Conservation (phyloP, 2,888 invertebrate species). For the Oxytorus armatus region DNA sequence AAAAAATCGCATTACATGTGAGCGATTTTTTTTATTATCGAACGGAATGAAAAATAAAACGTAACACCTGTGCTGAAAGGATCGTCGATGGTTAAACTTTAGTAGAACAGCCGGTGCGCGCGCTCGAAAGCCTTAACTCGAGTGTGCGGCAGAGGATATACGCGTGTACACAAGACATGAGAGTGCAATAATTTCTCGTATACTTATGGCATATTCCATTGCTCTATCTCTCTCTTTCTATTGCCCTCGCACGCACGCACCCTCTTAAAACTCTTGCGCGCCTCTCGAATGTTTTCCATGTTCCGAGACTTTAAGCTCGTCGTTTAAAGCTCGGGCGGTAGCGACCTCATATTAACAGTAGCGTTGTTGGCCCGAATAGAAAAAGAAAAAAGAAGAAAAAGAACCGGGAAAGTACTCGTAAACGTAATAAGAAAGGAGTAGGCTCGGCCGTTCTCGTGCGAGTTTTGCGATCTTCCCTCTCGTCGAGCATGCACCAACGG, state of each 20-base stretch:
- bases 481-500: conserved; percentile 8
- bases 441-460: conserved; percentile 32
- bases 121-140: neutral
- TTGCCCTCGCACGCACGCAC: neutral
- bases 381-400: conserved; percentile 60
- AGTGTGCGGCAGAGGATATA: neutral
- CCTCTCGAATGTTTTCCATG: conserved; percentile 25
- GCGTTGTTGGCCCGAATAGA: conserved; percentile 45
- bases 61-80: conserved; percentile 10
- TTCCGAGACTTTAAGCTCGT: conserved; percentile 44
- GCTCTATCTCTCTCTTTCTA: conserved; percentile 4
- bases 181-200: conserved; percentile 42
- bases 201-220: conserved; percentile 13
- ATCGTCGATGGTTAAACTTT: conserved; percentile 15
- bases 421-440: conserved; percentile 62
- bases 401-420: conserved; percentile 56
- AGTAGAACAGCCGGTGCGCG: neutral
- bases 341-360: conserved; percentile 30
- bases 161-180: neutral
- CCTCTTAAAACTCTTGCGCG: neutral
- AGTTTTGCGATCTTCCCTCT: conserved; percentile 42
- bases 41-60: neutral
- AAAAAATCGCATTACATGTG: neutral
- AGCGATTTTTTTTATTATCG: conserved; percentile 13
- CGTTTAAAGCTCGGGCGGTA: conserved; percentile 23